Base-by-base conservation (phyloP, 2,113 vertebrate species). In the Macrotis lagotis region DNA sequence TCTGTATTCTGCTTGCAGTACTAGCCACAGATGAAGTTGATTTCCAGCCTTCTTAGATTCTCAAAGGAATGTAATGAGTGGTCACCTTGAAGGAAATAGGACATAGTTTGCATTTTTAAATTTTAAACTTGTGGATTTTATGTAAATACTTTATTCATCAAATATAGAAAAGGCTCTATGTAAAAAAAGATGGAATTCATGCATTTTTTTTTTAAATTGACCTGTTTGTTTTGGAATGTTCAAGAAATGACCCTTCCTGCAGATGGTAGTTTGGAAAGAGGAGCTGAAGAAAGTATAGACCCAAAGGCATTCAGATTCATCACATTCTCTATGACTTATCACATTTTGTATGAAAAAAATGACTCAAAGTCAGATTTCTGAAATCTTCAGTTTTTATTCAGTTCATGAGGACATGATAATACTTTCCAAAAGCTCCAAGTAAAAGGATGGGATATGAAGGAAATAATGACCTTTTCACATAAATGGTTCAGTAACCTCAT, bases 1-100 rank as follows among this genome's bases (percentile, higher is more conserved):
- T 83, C 66, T 53, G 47, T 91, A 90, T 50, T 90, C 83, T 93
- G 11, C 48, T 48, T 50, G 91, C 25, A 22, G 2, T 50, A 47
- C 50, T 53, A 49, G n/a, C 94, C 92, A 89, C 4, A 90, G 90
- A 37, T 95, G 91, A 94, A 89, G 88, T 51, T 94, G 74, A 12
- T 37, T 44, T 88, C 37, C 22, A 74, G 4, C 44, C 90, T 92
- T 25, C 92, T 50, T 22, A 8, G 31, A 51, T 26, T 10, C 90
- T 90, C 89, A 26, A 50, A 93, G 89, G 31, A 93, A 44, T 22
- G 47, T 91, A 92, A 55, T 88, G 48, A 96, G 2, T 66, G 59
- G 89, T 95, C 94, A 97, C 51, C 93, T 98, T 95, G 92, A 95
- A 93, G 93, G 48, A 88, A 92, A 92, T 51, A 50, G 50, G 90